Conservation (phyloP, 2,888 invertebrate genomes). For the Pseudococcus viburni region DNA sequence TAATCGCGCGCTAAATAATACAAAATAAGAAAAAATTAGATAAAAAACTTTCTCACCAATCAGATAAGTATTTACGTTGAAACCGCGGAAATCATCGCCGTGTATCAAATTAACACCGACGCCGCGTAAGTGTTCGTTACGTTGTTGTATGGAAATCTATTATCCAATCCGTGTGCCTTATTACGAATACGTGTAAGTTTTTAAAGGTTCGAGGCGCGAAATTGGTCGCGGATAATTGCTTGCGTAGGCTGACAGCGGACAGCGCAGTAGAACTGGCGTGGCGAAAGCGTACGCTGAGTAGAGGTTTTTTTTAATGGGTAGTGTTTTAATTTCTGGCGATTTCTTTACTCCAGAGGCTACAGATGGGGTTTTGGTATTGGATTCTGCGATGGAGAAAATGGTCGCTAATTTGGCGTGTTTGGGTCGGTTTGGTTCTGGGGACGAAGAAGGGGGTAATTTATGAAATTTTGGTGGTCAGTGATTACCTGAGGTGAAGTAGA, state of each 20-base stretch:
- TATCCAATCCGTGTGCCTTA: background rate
- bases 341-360: too few relatives aligned
- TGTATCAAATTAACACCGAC: conserved; percentile 17
- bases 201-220: conserved; percentile 23
- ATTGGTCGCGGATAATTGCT: conserved; percentile 22
- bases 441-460: too few relatives aligned
- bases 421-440: too few relatives aligned
- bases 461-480: too few relatives aligned
- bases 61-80: background rate
- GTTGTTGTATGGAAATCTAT: conserved; percentile 1
- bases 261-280: background rate
- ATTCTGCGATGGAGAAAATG: too few relatives aligned
- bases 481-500: too few relatives aligned
- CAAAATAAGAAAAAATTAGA: conserved; percentile 27
- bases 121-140: background rate
- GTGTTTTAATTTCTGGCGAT: too few relatives aligned
- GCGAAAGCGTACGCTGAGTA: background rate
- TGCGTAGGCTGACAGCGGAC: background rate
- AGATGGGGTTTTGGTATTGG: too few relatives aligned
- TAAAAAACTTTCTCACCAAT: conserved; percentile 35
- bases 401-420: too few relatives aligned
- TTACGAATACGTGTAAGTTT: background rate
- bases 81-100: conserved; percentile 23
- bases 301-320: background rate
- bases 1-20: conserved; percentile 27